These are phyloP conservation scores for Tarsius wallacei DNA, from an alignment of 2,797 vertebrate species.

Conservation along the genomic window DNA sequence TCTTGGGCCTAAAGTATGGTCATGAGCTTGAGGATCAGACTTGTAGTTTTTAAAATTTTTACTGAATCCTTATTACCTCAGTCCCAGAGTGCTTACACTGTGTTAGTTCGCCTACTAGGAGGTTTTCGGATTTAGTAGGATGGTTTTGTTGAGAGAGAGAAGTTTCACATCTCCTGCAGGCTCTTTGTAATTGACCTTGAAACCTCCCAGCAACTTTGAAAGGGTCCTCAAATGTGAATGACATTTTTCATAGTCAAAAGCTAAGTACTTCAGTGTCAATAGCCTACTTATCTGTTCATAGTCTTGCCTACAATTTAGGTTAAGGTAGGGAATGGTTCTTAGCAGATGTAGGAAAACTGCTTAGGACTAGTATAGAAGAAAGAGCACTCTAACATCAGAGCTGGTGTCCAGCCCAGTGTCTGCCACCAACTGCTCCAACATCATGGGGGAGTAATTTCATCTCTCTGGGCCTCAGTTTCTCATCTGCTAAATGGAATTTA, in stretches of 20 bases:
- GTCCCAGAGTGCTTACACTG: neutral
- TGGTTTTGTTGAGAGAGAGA: neutral
- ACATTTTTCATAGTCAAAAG: neutral
- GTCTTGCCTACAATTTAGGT: neutral
- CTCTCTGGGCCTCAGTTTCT: neutral
- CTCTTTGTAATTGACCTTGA: neutral
- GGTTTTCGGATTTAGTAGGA: neutral
- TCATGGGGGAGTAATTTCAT: neutral
- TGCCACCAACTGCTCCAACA: rapidly evolving
- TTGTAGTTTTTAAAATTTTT: neutral
- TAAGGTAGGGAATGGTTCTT: neutral
- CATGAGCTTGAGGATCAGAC: neutral
- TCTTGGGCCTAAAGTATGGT: neutral
- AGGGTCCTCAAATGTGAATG: neutral
- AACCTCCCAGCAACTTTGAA: neutral
- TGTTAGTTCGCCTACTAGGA: neutral
- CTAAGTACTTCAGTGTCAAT: neutral
- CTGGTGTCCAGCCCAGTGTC: neutral
- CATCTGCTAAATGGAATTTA: neutral
- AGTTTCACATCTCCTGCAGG: neutral
- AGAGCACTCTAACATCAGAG: neutral
- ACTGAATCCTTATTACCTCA: neutral
- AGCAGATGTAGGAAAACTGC: neutral
- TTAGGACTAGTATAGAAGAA: neutral
- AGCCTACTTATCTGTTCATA: neutral